A percentile compares a stretch with the other conserved stretches of the same genome.
phyloP scores from a whole-genome alignment of 1,140 invertebrate genomes.

The Lasioglossum baleicum region DNA sequence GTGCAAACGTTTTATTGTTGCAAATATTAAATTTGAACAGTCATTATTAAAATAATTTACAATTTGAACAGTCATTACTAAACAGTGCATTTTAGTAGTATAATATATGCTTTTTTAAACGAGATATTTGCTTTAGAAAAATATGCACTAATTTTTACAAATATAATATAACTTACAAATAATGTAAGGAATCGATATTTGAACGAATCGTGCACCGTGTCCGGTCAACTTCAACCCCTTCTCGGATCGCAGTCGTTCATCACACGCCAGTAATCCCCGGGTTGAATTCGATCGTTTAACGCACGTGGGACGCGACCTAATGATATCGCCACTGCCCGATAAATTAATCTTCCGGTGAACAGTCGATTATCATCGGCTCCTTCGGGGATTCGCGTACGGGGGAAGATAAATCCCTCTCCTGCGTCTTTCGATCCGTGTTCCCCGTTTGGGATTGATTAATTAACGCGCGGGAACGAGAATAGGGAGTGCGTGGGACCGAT shows the following conservation, averaged over 20 bases:
- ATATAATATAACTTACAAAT: no score
- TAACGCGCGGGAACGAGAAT: constrained; percentile 35
- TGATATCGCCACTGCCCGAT: constrained; percentile 22
- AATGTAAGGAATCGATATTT: no score
- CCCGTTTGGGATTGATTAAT: constrained; percentile 52
- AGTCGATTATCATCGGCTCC: constrained; percentile 47
- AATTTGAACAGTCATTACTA: no score
- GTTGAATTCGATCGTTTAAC: constrained; percentile 28
- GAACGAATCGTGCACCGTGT: neutral
- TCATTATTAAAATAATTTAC: no score
- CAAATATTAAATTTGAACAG: no score
- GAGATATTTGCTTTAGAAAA: no score
- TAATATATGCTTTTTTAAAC: no score
- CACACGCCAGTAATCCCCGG: constrained; percentile 2
- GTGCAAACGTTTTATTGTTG: no score
- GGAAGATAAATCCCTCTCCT: constrained; percentile 36
- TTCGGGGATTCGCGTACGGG: constrained; percentile 2
- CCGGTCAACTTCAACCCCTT: neutral
- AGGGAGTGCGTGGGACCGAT: constrained; percentile 20
- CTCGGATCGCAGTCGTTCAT: neutral
- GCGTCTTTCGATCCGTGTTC: constrained; percentile 37
- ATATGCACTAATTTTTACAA: no score
- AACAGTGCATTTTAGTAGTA: no score
- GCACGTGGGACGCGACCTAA: constrained; percentile 5
- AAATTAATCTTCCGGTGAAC: constrained; percentile 55